phyloP scores from a whole-genome alignment of 1,140 invertebrate species.

The Scaptomyza graminum region DNA sequence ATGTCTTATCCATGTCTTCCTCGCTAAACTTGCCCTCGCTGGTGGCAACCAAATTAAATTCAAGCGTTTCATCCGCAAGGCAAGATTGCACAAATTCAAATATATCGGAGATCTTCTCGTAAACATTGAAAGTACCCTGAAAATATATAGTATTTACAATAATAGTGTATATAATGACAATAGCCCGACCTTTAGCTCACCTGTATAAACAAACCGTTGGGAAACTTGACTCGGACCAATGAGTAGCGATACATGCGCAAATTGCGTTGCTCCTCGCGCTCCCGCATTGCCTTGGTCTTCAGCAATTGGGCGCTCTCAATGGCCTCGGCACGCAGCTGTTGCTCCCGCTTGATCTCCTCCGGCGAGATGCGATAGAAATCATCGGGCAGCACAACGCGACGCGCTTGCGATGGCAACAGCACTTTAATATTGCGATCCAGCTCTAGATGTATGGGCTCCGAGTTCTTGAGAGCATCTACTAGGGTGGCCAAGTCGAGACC shows the following conservation, averaged over 20 bases:
- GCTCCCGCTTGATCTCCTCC: slow-evolving; percentile 94
- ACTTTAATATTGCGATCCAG: slow-evolving; percentile 94
- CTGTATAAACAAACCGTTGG: slow-evolving; percentile 93
- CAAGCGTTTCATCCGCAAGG: slow-evolving; percentile 86
- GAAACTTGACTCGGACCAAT: slow-evolving; percentile 93
- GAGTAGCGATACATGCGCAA: slow-evolving; percentile 93
- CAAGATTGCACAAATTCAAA: slow-evolving; percentile 90
- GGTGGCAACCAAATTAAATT: slow-evolving; percentile 87
- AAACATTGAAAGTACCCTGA: slow-evolving; percentile 92
- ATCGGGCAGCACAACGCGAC: slow-evolving; percentile 89
- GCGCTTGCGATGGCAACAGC: slow-evolving; percentile 90
- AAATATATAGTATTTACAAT: background rate
- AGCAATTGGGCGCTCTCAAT: slow-evolving; percentile 92
- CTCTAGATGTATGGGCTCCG: slow-evolving; percentile 92
- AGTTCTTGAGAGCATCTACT: slow-evolving; percentile 90
- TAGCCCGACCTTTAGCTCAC: slow-evolving; percentile 82
- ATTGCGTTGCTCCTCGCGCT: slow-evolving; percentile 92
- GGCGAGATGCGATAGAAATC: slow-evolving; percentile 92
- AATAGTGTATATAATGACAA: no score
- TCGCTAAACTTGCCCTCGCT: slow-evolving; percentile 87
- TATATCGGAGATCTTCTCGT: slow-evolving; percentile 89
- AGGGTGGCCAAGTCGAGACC: slow-evolving; percentile 86
- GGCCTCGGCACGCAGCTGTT: slow-evolving; percentile 90
- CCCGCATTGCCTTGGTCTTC: slow-evolving; percentile 95
- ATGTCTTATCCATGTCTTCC: slow-evolving; percentile 87